phyloP scores from a whole-genome alignment of 2,113 vertebrate genomes.

The Rhinolophus ferrumequinum region DNA sequence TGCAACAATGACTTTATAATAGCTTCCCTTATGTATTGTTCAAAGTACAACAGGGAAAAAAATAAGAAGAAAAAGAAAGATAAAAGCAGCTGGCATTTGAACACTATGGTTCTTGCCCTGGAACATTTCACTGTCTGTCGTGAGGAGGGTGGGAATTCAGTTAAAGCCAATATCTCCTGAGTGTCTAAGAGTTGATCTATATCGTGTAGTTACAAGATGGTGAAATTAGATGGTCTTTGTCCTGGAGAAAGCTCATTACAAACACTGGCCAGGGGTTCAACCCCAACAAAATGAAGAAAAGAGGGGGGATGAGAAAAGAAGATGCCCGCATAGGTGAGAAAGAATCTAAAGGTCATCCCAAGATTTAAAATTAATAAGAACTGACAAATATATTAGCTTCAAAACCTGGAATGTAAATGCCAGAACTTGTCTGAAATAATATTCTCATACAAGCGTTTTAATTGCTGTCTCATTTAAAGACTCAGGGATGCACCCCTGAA shows the following conservation, averaged over 20 bases:
- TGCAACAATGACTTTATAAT: neutral
- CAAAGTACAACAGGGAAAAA: fast-evolving
- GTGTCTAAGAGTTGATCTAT: neutral
- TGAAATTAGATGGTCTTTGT: neutral
- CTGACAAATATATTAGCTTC: neutral
- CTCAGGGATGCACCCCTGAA: neutral
- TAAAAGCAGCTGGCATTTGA: neutral
- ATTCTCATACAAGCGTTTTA: neutral
- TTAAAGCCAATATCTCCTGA: neutral
- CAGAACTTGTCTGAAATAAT: neutral
- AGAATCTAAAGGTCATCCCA: neutral
- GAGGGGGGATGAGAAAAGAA: neutral
- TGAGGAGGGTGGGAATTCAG: neutral
- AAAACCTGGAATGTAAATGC: neutral
- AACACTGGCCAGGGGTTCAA: neutral
- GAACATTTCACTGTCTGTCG: neutral
- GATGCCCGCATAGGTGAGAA: neutral
- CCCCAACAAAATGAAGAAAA: neutral
- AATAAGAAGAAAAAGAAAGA: neutral
- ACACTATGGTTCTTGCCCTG: neutral
- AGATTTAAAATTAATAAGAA: neutral
- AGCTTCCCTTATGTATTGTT: neutral
- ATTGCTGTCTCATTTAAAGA: neutral
- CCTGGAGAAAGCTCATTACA: neutral
- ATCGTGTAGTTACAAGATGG: fast-evolving